Percentiles rank a stretch among this genome's conserved stretches.
phyloP scores from a whole-genome alignment of 2,888 invertebrate genomes.

The Mechanitis mazaeus region DNA sequence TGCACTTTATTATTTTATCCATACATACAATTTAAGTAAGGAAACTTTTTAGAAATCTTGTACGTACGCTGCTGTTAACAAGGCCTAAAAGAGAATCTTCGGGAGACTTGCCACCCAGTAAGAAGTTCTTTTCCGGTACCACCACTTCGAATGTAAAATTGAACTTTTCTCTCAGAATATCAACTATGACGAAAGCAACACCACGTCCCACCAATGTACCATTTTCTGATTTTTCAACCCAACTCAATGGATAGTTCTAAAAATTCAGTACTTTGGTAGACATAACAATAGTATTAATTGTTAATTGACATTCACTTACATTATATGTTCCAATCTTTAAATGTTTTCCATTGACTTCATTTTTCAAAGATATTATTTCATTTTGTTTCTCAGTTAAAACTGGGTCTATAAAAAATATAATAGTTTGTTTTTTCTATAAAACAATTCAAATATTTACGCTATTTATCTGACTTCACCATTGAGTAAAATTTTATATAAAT shows the following conservation, averaged over 20 bases:
- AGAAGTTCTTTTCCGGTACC: conserved; percentile 77
- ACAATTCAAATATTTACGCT: no score
- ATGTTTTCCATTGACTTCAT: conserved; percentile 60
- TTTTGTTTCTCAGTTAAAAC: conserved; percentile 34
- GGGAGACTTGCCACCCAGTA: conserved; percentile 75
- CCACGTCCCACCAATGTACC: conserved; percentile 79
- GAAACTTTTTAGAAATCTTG: background rate
- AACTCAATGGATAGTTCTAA: conserved; percentile 80
- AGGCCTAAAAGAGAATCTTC: conserved; percentile 80
- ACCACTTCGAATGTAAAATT: conserved; percentile 85
- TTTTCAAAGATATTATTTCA: conserved; percentile 35
- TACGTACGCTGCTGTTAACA: conserved; percentile 76
- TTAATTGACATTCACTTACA: conserved; percentile 46
- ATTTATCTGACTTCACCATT: no score
- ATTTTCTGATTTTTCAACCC: conserved; percentile 63
- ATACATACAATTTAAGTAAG: background rate
- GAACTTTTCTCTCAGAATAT: conserved; percentile 81
- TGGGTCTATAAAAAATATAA: conserved; percentile 35
- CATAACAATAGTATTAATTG: background rate
- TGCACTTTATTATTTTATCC: background rate
- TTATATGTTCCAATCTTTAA: conserved; percentile 61
- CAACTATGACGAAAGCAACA: conserved; percentile 83
- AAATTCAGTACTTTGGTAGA: conserved; percentile 11
- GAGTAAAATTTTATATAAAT: no score
- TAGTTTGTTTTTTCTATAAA: no score